A percentile compares a stretch with the other conserved stretches of the same genome.
Evolutionary conservation across 1,140 invertebrate species (phyloP).

Genomic region (Saxidomus purpurata): DNA sequence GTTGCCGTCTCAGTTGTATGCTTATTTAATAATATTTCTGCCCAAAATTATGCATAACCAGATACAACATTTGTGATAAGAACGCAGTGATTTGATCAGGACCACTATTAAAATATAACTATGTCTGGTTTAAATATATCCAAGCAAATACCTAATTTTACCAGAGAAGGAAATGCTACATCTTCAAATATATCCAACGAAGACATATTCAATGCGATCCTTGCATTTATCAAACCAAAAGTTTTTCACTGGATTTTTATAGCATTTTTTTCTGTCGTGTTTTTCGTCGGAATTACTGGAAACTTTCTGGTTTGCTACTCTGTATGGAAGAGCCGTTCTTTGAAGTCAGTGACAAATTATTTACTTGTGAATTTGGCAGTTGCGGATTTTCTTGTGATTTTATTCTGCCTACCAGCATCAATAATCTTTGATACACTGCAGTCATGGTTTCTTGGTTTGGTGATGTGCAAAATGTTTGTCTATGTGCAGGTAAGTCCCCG

Average conservation of each 20-base stretch:
- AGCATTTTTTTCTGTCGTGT: constrained; percentile 90
- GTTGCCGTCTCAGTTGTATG: no score
- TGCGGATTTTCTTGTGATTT: constrained; percentile 95
- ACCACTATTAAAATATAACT: no score
- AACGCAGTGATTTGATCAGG: no score
- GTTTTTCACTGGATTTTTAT: constrained; percentile 75
- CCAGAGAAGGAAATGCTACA: neutral
- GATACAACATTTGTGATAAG: no score
- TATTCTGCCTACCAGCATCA: constrained; percentile 95
- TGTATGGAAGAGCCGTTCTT: constrained; percentile 93
- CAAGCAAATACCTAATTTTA: no score
- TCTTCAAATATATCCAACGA: neutral
- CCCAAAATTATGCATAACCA: no score
- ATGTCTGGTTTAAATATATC: no score
- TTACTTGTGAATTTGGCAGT: constrained; percentile 97
- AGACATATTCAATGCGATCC: constrained; percentile 39
- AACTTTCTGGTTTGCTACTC: constrained; percentile 95
- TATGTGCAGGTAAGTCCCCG: constrained; percentile 94
- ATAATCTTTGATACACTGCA: constrained; percentile 94
- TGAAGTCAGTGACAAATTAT: constrained; percentile 96
- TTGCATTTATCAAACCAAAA: constrained; percentile 73
- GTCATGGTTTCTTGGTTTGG: constrained; percentile 94
- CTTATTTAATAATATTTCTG: no score
- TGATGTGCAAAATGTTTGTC: constrained; percentile 93
- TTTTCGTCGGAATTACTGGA: constrained; percentile 92